Evolutionary conservation across 2,113 vertebrate genomes (phyloP).

Genomic region (Forbesichthys agassizii): DNA sequence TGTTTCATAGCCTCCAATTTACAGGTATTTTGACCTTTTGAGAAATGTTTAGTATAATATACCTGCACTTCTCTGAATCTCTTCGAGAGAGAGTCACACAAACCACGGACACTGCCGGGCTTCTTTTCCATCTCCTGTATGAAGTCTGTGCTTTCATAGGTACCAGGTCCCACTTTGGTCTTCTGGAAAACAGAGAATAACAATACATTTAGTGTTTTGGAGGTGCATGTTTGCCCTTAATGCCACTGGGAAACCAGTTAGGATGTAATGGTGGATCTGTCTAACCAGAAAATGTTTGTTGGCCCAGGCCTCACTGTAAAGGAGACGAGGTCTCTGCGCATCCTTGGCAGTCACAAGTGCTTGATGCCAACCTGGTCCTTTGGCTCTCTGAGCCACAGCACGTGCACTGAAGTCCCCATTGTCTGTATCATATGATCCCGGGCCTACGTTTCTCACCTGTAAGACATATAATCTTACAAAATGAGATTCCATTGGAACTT

Average conservation of each 20-base stretch:
- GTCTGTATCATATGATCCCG: constrained; percentile 62
- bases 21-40: constrained; percentile 18
- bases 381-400: constrained; percentile 22
- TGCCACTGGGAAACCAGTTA: neutral
- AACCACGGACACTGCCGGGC: constrained; percentile 63
- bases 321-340: constrained; percentile 64
- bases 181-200: constrained; percentile 44
- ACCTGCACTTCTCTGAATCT: constrained; percentile 68
- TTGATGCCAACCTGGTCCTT: constrained; percentile 65
- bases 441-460: constrained; percentile 69
- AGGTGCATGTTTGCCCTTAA: no score
- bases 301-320: constrained; percentile 56
- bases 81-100: constrained; percentile 66
- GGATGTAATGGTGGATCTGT: neutral
- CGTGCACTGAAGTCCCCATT: constrained; percentile 58
- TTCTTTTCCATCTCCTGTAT: constrained; percentile 58
- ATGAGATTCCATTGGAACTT: neutral
- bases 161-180: constrained; percentile 68
- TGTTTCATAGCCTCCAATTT: neutral
- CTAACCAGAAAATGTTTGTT: constrained; percentile 52
- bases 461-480: neutral
- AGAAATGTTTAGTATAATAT: constrained; percentile 3
- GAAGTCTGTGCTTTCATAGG: constrained; percentile 71
- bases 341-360: constrained; percentile 43
- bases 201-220: neutral